Conservation (phyloP, 2,113 vertebrate species). For the Tupaia chinensis region DNA sequence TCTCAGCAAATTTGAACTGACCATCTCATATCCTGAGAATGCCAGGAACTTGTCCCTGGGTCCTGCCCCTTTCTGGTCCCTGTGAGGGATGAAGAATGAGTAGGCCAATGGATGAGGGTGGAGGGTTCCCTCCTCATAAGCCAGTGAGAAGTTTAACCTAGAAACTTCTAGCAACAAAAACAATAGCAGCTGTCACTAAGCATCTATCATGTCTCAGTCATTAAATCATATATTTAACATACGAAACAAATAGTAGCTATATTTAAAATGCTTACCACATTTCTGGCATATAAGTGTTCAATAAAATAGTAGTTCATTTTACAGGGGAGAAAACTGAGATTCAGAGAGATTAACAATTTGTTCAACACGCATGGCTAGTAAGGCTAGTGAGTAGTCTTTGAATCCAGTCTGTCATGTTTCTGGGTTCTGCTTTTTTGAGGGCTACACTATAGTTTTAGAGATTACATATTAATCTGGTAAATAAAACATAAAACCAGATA, state of each 20-base stretch:
- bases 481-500: not conserved
- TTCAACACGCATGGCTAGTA: not conserved
- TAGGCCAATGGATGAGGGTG: not conserved
- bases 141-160: not conserved
- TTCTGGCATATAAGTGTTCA: not conserved
- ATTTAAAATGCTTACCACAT: conserved; percentile 24
- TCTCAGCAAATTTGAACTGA: not conserved
- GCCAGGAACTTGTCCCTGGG: not conserved
- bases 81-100: not conserved
- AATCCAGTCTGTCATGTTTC: not conserved
- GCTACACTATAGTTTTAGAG: conserved; percentile 20
- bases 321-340: not conserved
- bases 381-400: not conserved
- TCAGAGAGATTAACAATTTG: not conserved
- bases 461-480: not conserved
- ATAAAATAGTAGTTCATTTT: conserved; percentile 4
- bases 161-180: not conserved
- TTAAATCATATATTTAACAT: conserved; percentile 14
- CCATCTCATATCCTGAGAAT: not conserved
- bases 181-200: not conserved
- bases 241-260: not conserved
- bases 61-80: not conserved
- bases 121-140: not conserved
- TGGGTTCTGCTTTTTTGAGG: not conserved
- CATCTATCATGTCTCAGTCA: not conserved